Evolutionary conservation across 2,113 vertebrate genomes (phyloP), one percentile per base, ranked within the genome.

Genomic region (Hassar affinis): DNA sequence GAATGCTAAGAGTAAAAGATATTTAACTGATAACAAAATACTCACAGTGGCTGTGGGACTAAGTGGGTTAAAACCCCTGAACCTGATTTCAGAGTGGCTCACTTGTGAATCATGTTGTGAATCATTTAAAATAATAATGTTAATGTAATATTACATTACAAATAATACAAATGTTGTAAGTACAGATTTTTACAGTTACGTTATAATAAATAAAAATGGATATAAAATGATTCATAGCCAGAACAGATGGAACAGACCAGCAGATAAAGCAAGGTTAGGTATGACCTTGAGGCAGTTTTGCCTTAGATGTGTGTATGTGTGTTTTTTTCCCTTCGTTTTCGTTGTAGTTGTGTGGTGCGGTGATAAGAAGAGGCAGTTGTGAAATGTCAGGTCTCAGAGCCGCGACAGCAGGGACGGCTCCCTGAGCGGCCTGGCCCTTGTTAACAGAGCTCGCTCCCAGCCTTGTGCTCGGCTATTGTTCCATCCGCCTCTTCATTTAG

Each of bases 401-500:
- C 84, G 78, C 80, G 89, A 85, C 90, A 86, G 52, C 85, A 76
- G 76, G 77, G 71, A 84, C 25, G 62, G 83, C 68, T 90, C 91
- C 90, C 89, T 38, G 59, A 88, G 90, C 88, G 85, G 84, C 56
- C 85, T 86, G 87, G 87, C 85, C 86, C 87, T 85, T 64, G 85
- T 87, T 88, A 85, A 81, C 76, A 79, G 88, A 90, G 91, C 92
- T 87, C 83, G 91, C 90, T 91, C 89, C 74, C 81, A 83, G 88
- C 89, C 90, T 90, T 89, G 89, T 86, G 89, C 72, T 84, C 84
- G 81, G 86, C 91, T 90, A 91, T 92, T 90, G 92, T 93, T 91
- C 89, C 89, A 83, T 87, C 89, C 90, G 90, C 88, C 91, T 87
- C 85, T 89, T 89, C 91, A 91, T 94, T 93, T 91, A 94, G 93